Base-by-base conservation (phyloP, 2,113 vertebrate species). In the Labeo catla region DNA sequence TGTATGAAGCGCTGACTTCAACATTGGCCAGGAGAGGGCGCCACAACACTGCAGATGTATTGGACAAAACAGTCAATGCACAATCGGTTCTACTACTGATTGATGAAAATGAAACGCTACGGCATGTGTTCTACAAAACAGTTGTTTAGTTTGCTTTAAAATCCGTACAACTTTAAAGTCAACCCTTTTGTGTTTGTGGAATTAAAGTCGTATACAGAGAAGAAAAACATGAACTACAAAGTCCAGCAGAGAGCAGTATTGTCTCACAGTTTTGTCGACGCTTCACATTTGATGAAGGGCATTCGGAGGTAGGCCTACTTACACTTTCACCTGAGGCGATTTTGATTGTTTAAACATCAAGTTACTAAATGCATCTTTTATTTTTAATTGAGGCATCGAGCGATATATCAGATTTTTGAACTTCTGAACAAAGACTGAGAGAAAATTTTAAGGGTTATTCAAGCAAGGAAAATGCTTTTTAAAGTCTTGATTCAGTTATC, bases 161-260 rank as follows among this genome's bases (percentile, higher is more conserved):
- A 72, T 21, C 16, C 15, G 39, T 39, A 39, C 2, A n/a, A 74
- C 28, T 70, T 21, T 72, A 8, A 36, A 54, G 47, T 77, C 23
- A 76, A 15, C 8, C 23, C 7, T 49, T 54, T 49, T 47, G 4
- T 23, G 12, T 52, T 10, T 19, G 7, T 36, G 12, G 6, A 3
- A 15, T 19, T 36, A 36, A 12, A 54, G 16, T 8, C 0, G 12
- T 10, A 76, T 6, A 16, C 19, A 45, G 39, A 21, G 8, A 13
- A 16, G 19, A 19, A 3, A n/a, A 57, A 59, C 36, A 39, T 11
- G 1, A 68, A n/a, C 15, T 73, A 19, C 11, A 0, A 23, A 2
- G 12, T 57, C 86, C 88, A 83, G 43, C 52, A 87, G 88, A 47
- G 83, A 86, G 88, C 86, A 85, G 52, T 63, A 4, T 74, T 85